phyloP scores from a whole-genome alignment of 1,140 invertebrate genomes.

The Macrobrachium rosenbergii region DNA sequence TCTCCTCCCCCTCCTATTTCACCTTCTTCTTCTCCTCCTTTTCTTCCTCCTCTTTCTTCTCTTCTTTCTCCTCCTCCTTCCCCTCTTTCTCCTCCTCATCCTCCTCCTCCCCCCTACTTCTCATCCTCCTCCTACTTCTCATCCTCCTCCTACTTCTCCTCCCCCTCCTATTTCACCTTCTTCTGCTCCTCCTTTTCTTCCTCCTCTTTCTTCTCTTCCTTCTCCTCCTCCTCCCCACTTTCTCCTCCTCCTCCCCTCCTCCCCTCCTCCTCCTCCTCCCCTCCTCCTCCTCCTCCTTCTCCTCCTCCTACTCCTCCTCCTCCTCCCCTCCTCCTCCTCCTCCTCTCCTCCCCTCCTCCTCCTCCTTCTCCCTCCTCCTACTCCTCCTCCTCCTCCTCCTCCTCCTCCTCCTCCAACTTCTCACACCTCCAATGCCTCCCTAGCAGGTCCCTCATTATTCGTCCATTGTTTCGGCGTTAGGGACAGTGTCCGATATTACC shows the following conservation, averaged over 20 bases:
- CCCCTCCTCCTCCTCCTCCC: neutral
- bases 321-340: too few species aligned
- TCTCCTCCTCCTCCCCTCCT: neutral
- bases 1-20: too few species aligned
- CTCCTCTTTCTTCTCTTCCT: neutral
- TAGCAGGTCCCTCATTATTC: neutral
- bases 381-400: neutral
- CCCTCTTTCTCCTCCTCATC: neutral
- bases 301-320: neutral
- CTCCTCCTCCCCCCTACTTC: neutral
- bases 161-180: too few species aligned
- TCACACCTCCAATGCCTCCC: neutral
- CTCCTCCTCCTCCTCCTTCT: neutral
- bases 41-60: neutral
- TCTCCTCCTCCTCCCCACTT: neutral
- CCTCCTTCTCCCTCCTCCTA: too few species aligned
- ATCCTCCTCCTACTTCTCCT: neutral
- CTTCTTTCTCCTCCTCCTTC: neutral
- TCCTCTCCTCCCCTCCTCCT: neutral
- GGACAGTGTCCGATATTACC: too few species aligned
- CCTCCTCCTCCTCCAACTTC: neutral
- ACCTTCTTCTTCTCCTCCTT: too few species aligned
- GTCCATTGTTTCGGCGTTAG: too few species aligned
- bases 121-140: neutral
- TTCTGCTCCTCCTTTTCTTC: neutral